A percentile compares a stretch with the other conserved stretches of the same genome.
These are phyloP conservation scores for Dolichallabes microphthalmus DNA, from an alignment of 2,113 vertebrate species.

Conservation along the genomic window DNA sequence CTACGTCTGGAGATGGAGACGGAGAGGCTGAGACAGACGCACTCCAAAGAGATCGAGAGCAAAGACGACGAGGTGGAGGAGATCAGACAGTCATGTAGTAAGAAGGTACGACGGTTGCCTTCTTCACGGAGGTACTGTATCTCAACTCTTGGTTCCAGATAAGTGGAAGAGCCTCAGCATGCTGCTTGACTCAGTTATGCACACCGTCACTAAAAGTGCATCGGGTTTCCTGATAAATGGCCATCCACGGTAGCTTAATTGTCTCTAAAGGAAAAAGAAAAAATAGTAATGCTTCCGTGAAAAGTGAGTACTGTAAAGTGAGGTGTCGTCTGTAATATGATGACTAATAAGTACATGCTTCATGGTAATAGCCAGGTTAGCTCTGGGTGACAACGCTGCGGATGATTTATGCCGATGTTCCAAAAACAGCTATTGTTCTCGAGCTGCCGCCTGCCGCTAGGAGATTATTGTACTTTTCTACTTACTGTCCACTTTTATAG, in stretches of 20 bases:
- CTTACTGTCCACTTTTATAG: neutral
- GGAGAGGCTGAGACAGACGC: constrained; percentile 89
- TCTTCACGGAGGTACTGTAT: neutral
- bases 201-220: constrained; percentile 18
- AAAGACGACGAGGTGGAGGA: constrained; percentile 96
- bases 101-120: constrained; percentile 78
- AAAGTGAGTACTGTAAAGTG: constrained; percentile 37
- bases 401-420: constrained; percentile 3
- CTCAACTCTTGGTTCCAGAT: neutral
- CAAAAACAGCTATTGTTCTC: neutral
- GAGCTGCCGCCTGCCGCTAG: neutral
- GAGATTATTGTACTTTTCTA: neutral
- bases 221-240: constrained; percentile 24
- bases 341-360: constrained; percentile 26
- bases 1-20: constrained; percentile 97
- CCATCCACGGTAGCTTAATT: neutral
- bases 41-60: constrained; percentile 90
- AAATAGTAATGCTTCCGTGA: neutral
- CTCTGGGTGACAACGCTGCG: neutral
- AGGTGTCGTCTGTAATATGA: constrained; percentile 11
- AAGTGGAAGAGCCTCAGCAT: neutral
- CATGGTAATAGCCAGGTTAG: constrained; percentile 6
- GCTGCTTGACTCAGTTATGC: neutral
- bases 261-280: neutral
- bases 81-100: constrained; percentile 91